Percentiles rank a stretch among this genome's conserved stretches.
Conservation (phyloP, 1,140 invertebrate genomes). For the Procambarus clarkii region DNA sequence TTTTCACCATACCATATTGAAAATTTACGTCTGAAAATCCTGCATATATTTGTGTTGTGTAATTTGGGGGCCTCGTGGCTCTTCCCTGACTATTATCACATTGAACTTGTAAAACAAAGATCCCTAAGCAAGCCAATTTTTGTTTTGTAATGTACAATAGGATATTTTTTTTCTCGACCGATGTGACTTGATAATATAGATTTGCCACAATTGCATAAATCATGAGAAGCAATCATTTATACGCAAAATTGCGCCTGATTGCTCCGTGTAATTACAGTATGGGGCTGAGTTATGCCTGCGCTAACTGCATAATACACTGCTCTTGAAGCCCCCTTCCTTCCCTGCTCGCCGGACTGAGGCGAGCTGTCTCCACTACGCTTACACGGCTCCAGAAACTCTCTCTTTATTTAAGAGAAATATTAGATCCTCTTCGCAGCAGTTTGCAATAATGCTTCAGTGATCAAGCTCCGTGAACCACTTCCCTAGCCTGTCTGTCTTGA, state of each 20-base stretch:
- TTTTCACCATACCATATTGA: background rate
- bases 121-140: background rate
- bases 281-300: background rate
- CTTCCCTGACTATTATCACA: background rate
- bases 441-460: background rate
- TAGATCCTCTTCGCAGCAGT: background rate
- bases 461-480: background rate
- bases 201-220: slow-evolving; percentile 38
- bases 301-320: slow-evolving; percentile 18
- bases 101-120: background rate
- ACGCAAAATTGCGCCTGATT: slow-evolving; percentile 50
- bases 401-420: background rate
- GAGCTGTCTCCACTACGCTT: background rate
- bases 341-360: too few relatives aligned
- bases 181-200: too few relatives aligned
- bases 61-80: background rate
- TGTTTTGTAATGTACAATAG: background rate
- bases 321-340: background rate
- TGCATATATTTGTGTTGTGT: background rate
- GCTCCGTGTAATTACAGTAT: slow-evolving; percentile 14
- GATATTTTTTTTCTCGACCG: background rate
- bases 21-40: background rate
- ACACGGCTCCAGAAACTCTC: background rate
- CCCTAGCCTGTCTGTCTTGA: too few relatives aligned
- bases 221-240: slow-evolving; percentile 30